Base-by-base conservation (phyloP, 2,113 vertebrate species). In the Stictonetta naevosa region DNA sequence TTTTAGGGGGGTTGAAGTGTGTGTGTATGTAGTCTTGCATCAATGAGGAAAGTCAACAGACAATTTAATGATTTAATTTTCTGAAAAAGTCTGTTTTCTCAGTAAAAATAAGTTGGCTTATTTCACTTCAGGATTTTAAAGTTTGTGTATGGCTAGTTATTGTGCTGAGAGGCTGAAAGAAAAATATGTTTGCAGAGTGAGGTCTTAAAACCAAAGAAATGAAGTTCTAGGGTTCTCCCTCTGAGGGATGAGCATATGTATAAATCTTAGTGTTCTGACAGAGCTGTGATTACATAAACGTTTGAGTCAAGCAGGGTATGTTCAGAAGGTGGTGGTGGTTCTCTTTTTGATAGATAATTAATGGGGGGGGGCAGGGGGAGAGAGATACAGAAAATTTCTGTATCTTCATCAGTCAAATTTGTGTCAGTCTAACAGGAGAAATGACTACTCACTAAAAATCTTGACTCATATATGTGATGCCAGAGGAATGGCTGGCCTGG, bases 161-260 rank as follows among this genome's bases (percentile, higher is more conserved):
- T 74, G 13, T 40, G n/a, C 29, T 38, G n/a, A 56, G 38, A 25
- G 20, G 42, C 19, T 23, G 46, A 10, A 46, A 85, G 25, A 74
- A 58, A 50, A 66, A 59, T 8, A 1, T 10, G 23, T 44, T 29
- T 59, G 13, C 15, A 26, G 29, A 44, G 2, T 52, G 33, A 67
- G 3, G 17, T 20, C 84, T 87, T 29, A 40, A 55, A 91, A 18
- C 23, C 13, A 55, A 56, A 14, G 22, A 8, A 58, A 56, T 2
- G 10, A 44, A 26, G 11, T n/a, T 82, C 6, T 13, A 21, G 13
- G 21, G 15, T 10, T n/a, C 26, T 52, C 13, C 8, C 18, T 62
- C 9, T 1, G 26, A 10, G 42, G 14, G 31, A n/a, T 14, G 31
- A 56, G 4, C 10, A 3, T 10, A 1, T 3, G 1, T 19, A 5